Percentiles rank a stretch among this genome's conserved stretches.
Evolutionary conservation across 92 coral and sea anemone species (phyloP).

Genomic region (Pocillopora grandis): DNA sequence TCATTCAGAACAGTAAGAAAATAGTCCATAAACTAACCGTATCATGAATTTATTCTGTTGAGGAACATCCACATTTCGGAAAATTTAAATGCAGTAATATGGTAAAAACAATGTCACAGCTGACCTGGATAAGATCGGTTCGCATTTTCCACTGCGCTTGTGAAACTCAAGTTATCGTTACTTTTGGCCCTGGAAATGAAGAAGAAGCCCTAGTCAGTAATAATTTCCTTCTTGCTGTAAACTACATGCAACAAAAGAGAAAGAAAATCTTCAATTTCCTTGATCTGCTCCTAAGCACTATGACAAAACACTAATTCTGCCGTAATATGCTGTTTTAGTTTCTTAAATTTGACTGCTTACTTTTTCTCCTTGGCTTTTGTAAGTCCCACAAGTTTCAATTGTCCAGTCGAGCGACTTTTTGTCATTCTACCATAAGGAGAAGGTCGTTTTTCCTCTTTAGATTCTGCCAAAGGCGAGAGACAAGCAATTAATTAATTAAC

Average conservation of each 20-base stretch:
- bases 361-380: conserved; percentile 8
- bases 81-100: neutral
- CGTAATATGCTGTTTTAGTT: neutral
- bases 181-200: conserved; percentile 36
- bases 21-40: neutral
- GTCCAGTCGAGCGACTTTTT: conserved; percentile 41
- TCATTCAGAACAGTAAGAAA: neutral
- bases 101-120: neutral
- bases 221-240: too few species aligned
- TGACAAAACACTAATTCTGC: neutral
- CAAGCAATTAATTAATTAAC: neutral
- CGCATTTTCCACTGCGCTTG: conserved; percentile 69
- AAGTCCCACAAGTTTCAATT: conserved; percentile 23
- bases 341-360: neutral
- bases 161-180: conserved; percentile 63
- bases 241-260: too few species aligned
- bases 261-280: too few species aligned
- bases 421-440: conserved; percentile 29
- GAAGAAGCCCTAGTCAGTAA: neutral
- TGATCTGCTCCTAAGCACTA: too few species aligned
- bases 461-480: neutral
- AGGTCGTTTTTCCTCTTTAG: conserved; percentile 19
- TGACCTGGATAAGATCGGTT: conserved; percentile 35
- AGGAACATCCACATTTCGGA: neutral
- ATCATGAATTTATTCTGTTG: neutral